These are phyloP conservation scores for Scaptomyza cyrtandrae DNA, from an alignment of 2,888 invertebrate species.

Conservation along the genomic window DNA sequence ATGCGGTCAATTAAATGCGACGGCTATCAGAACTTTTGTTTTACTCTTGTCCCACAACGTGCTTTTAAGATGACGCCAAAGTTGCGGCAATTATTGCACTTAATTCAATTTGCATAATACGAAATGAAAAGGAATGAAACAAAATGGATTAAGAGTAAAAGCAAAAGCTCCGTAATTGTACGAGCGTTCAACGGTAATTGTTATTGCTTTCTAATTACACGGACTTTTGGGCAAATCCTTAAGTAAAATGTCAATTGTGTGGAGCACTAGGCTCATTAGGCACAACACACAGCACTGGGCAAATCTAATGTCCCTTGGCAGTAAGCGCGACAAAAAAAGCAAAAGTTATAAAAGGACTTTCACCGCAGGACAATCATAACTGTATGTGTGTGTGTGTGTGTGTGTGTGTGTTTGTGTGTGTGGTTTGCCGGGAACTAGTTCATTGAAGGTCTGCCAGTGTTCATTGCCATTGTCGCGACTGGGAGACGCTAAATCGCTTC, in stretches of 20 bases:
- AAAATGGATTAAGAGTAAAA: conserved; percentile 53
- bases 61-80: conserved; percentile 37
- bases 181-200: conserved; percentile 60
- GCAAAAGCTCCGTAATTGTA: conserved; percentile 21
- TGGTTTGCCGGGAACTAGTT: conserved; percentile 41
- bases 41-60: background rate
- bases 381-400: conserved; percentile 21
- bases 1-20: conserved; percentile 33
- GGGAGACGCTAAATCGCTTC: conserved; percentile 49
- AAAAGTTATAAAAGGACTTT: conserved; percentile 31
- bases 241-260: conserved; percentile 79
- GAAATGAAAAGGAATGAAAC: conserved; percentile 35
- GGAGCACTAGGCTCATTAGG: conserved; percentile 68
- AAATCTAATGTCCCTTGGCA: conserved; percentile 19
- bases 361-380: conserved; percentile 52
- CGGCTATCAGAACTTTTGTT: conserved; percentile 11
- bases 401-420: conserved; percentile 2
- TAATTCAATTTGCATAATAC: conserved; percentile 53
- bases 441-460: conserved; percentile 36
- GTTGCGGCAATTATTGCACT: conserved; percentile 53
- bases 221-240: conserved; percentile 64
- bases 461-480: conserved; percentile 56
- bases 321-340: conserved; percentile 5
- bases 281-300: conserved; percentile 11
- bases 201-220: conserved; percentile 79